Percentiles rank a stretch among this genome's conserved stretches.
Conservation (phyloP, 2,888 invertebrate genomes). For the Ephialtes manifestator region DNA sequence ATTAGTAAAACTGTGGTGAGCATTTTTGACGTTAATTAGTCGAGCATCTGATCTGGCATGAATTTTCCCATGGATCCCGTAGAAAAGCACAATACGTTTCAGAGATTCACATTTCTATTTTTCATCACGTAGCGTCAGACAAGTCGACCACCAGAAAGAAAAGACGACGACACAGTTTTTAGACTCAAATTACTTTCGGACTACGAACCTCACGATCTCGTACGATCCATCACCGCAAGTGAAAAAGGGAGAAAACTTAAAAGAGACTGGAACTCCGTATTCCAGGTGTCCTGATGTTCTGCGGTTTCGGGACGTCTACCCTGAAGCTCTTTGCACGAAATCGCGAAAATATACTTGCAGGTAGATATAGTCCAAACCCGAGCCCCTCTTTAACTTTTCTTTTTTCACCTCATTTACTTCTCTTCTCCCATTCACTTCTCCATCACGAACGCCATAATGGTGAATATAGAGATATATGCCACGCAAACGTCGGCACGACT, state of each 20-base stretch:
- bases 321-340: slow-evolving; percentile 60
- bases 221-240: slow-evolving; percentile 69
- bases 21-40: neutral
- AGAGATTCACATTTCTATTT: slow-evolving; percentile 52
- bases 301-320: slow-evolving; percentile 58
- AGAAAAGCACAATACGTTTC: neutral
- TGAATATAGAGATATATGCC: slow-evolving; percentile 13
- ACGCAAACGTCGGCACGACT: slow-evolving; percentile 45
- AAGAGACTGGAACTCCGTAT: slow-evolving; percentile 2
- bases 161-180: slow-evolving; percentile 63
- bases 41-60: too few species aligned
- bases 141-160: slow-evolving; percentile 14
- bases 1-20: neutral
- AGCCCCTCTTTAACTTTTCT: slow-evolving; percentile 50
- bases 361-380: slow-evolving; percentile 31
- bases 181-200: slow-evolving; percentile 68
- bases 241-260: slow-evolving; percentile 24
- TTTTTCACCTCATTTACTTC: slow-evolving; percentile 67
- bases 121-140: slow-evolving; percentile 47
- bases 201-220: slow-evolving; percentile 63
- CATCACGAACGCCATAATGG: slow-evolving; percentile 56
- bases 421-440: slow-evolving; percentile 56
- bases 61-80: neutral
- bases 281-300: slow-evolving; percentile 49
- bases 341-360: slow-evolving; percentile 44